These are phyloP conservation scores for Sphaeramia orbicularis DNA, from an alignment of 2,797 vertebrate genomes.

Conservation along the genomic window DNA sequence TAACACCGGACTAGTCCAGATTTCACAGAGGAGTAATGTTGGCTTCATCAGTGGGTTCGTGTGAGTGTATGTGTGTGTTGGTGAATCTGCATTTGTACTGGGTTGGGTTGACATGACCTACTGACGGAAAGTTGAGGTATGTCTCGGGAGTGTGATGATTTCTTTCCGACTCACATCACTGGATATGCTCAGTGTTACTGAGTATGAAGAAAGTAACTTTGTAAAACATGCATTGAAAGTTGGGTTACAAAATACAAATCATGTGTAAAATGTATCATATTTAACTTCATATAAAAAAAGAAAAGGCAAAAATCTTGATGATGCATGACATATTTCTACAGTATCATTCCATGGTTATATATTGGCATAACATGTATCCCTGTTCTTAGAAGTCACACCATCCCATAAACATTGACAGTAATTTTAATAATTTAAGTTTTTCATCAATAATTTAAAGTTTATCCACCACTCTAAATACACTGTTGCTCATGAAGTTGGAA, in stretches of 20 bases:
- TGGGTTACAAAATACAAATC: too few relatives aligned
- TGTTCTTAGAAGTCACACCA: too few relatives aligned
- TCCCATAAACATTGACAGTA: too few relatives aligned
- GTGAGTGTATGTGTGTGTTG: slow-evolving; percentile 11
- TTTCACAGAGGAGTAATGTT: slow-evolving; percentile 22
- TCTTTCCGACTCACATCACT: slow-evolving; percentile 4
- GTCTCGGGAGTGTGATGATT: slow-evolving; percentile 37
- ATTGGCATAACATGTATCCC: background rate
- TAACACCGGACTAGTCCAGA: slow-evolving; percentile 13
- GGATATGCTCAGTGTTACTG: background rate
- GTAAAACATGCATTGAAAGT: background rate
- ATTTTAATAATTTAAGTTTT: too few relatives aligned
- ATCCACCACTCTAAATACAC: too few relatives aligned
- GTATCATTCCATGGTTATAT: background rate
- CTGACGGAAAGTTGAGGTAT: slow-evolving; percentile 61
- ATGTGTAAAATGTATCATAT: background rate
- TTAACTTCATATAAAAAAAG: background rate
- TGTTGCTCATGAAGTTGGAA: too few relatives aligned
- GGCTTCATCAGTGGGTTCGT: slow-evolving; percentile 25
- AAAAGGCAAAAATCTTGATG: too few relatives aligned
- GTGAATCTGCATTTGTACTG: background rate
- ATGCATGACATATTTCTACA: background rate
- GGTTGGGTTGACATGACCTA: slow-evolving; percentile 33
- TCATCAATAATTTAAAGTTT: too few relatives aligned
- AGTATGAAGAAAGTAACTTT: background rate